These are phyloP conservation scores for Chamaea fasciata DNA, from an alignment of 2,113 vertebrate species.

Conservation along the genomic window DNA sequence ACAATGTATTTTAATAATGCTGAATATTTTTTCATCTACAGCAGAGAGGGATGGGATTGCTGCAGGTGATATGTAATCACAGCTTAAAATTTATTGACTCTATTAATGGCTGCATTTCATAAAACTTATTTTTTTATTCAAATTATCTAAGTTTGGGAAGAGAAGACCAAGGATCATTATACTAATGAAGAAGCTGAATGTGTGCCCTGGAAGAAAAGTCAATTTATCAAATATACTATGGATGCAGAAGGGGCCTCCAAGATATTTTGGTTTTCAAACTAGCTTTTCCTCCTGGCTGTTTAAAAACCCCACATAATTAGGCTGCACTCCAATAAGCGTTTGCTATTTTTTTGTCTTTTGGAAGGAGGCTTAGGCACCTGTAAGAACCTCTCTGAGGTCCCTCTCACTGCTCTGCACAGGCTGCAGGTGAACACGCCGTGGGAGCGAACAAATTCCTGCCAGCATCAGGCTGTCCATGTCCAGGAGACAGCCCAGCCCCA, in stretches of 20 bases:
- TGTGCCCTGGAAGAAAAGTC: not conserved
- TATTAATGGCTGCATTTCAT: not conserved
- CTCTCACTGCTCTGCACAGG: not conserved
- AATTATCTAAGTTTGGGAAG: not conserved
- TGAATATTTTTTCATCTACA: not conserved
- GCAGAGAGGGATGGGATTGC: not conserved
- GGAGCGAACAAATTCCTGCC: not conserved
- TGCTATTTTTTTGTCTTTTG: not conserved
- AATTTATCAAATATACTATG: not conserved
- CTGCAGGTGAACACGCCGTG: not conserved
- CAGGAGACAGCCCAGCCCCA: not conserved
- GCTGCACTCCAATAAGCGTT: not conserved
- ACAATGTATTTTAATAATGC: not conserved
- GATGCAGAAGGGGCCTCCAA: not conserved
- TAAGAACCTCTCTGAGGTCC: not conserved
- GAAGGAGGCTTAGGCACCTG: not conserved
- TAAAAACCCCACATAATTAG: not conserved
- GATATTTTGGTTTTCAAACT: not conserved
- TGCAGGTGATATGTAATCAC: not conserved
- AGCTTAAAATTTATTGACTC: not conserved
- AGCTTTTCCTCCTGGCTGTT: not conserved
- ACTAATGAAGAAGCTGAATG: not conserved
- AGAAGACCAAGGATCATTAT: not conserved
- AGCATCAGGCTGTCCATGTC: fast-evolving
- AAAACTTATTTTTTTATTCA: not conserved